Base-by-base conservation (phyloP, 2,113 vertebrate species). In the Lepisosteus osseus region DNA sequence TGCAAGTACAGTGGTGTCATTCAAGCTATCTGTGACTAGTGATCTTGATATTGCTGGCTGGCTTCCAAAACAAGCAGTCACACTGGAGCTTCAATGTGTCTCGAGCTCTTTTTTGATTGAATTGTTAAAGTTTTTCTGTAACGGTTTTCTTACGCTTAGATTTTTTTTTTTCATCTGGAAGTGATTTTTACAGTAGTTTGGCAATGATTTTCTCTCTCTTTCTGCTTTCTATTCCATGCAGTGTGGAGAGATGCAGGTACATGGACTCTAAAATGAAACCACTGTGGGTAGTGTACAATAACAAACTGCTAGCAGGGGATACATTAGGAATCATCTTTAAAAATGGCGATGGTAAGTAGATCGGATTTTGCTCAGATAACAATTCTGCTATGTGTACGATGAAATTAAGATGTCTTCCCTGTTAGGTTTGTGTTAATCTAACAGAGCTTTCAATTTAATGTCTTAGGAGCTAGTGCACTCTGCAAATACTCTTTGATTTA, bases 231-330 rank as follows among this genome's bases (percentile, higher is more conserved):
- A 82, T 72, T 82, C 57, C 3, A 74, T 81, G 67, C 81, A 99
- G 97, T 80, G 91, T 99, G 86, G 96, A 99, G 74, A 97, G 89
- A 77, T 99, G 97, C 88, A 95, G 93, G 61, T 99, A 96, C 29
- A 99, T 99, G 97, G 97, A 99, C 89, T 99, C 97, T 13, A 99
- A 99, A 87, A 99, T 99, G 97, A 99, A 99, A 80, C 97, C 97
- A 8, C 88, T 99, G 3, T 99, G 97, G 96, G 94, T 99, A 45
- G 95, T 99, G 5, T 99, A 99, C 84, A 95, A 93, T 82, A 98
- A 95, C 84, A 96, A 95, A 84, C 93, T 95, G 76, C 89, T 97
- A 82, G 90, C 88, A 54, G 94, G 95, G 67, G 96, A 98, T 80
- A 91, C 89, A 0, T 90, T 96, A 65, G 96, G 95, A 45, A 95